phyloP scores from a whole-genome alignment of 2,113 vertebrate genomes.

The Glaucidium brasilianum region DNA sequence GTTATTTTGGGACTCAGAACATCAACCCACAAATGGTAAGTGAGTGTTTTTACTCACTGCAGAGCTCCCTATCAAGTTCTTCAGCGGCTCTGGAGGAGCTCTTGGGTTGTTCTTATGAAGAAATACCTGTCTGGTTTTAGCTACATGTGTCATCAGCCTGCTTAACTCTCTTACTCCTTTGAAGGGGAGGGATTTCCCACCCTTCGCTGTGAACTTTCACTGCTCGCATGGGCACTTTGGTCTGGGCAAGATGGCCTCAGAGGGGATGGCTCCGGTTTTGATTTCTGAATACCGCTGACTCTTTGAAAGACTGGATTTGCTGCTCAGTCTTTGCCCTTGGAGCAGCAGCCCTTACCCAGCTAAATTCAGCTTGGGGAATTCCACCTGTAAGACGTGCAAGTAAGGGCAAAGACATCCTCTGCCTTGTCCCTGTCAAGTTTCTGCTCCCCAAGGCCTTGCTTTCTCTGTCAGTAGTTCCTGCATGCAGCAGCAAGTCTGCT shows the following conservation, averaged over 20 bases:
- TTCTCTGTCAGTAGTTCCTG: slow-evolving; percentile 47
- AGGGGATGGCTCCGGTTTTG: not conserved
- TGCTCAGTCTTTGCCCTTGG: not conserved
- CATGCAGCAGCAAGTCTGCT: slow-evolving; percentile 49
- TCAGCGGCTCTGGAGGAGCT: not conserved
- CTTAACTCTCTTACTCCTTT: not conserved
- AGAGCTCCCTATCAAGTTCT: not conserved
- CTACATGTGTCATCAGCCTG: not conserved
- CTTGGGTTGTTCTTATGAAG: not conserved
- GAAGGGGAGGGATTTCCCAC: not conserved
- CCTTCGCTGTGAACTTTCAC: not conserved
- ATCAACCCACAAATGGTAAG: not conserved
- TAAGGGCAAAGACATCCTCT: slow-evolving; percentile 48
- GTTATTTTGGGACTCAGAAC: not conserved
- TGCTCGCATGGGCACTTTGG: not conserved
- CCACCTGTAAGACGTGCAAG: slow-evolving; percentile 57
- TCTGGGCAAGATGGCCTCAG: not conserved
- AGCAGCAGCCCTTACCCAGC: slow-evolving; percentile 40
- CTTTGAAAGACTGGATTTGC: not conserved
- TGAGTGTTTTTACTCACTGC: not conserved
- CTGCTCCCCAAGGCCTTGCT: slow-evolving; percentile 64
- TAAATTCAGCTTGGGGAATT: slow-evolving; percentile 55
- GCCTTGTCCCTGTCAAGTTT: slow-evolving; percentile 54
- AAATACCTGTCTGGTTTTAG: not conserved
- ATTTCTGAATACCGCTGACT: not conserved